Conservation (phyloP, 1,140 invertebrate species). For the Calycopis cecrops region DNA sequence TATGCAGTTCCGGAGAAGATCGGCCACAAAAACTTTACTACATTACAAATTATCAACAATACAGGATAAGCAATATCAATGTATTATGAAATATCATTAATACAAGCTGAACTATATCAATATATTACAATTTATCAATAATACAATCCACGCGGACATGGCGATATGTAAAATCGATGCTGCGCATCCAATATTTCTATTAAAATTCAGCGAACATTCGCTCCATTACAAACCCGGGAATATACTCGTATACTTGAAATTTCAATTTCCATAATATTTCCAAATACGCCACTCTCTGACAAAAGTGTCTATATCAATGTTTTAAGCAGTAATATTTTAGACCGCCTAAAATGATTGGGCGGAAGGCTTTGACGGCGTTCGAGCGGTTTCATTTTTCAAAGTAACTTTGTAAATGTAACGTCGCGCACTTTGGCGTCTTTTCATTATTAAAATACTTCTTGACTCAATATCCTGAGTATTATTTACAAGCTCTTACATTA, state of each 20-base stretch:
- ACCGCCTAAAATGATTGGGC: conserved; percentile 34
- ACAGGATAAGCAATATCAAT: no score
- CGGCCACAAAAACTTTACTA: no score
- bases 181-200: conserved; percentile 8
- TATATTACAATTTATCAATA: conserved; percentile 4
- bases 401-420: conserved; percentile 33
- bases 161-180: conserved; percentile 6
- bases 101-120: no score
- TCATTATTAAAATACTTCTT: conserved; percentile 15
- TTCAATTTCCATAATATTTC: conserved; percentile 11
- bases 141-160: neutral
- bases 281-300: conserved; percentile 15
- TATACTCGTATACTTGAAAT: conserved; percentile 9
- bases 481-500: no score
- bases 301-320: conserved; percentile 22
- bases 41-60: no score
- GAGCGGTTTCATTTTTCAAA: conserved; percentile 44
- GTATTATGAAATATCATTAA: no score
- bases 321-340: conserved; percentile 32
- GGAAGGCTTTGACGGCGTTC: conserved; percentile 34
- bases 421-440: conserved; percentile 23
- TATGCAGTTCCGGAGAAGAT: no score
- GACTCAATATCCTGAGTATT: neutral
- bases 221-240: conserved; percentile 8
- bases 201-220: conserved; percentile 12